These are phyloP conservation scores for Zootermopsis nevadensis DNA, from an alignment of 2,888 invertebrate species.

Conservation along the genomic window DNA sequence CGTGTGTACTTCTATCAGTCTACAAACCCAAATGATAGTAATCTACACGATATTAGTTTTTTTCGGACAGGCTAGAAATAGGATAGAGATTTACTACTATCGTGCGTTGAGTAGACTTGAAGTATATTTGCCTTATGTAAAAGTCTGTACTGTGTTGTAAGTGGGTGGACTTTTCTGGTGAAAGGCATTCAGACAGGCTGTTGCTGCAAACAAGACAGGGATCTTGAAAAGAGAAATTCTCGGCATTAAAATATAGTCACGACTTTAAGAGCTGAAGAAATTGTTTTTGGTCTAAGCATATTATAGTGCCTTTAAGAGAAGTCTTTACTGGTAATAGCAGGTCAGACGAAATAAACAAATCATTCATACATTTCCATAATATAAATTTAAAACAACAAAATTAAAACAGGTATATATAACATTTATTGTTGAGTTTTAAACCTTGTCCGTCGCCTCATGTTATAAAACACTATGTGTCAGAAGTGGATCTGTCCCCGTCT, in stretches of 20 bases:
- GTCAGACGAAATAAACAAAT: neutral
- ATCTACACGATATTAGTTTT: too few relatives aligned
- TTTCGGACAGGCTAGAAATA: too few relatives aligned
- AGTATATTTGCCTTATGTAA: neutral
- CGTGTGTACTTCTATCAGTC: too few relatives aligned
- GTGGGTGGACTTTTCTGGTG: slow-evolving; percentile 18
- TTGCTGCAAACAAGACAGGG: slow-evolving; percentile 7
- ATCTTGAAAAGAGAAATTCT: slow-evolving; percentile 34
- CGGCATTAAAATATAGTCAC: slow-evolving; percentile 20
- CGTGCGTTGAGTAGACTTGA: neutral
- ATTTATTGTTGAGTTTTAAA: too few relatives aligned
- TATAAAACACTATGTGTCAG: too few relatives aligned
- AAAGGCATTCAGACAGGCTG: slow-evolving; percentile 24
- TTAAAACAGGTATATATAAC: too few relatives aligned
- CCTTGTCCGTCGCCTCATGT: too few relatives aligned
- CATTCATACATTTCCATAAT: neutral
- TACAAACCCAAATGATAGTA: too few relatives aligned
- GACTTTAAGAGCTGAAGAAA: neutral
- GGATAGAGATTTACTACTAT: too few relatives aligned
- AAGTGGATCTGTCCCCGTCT: too few relatives aligned
- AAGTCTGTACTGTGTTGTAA: neutral
- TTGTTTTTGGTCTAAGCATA: neutral
- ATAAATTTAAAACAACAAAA: neutral
- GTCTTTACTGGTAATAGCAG: neutral
- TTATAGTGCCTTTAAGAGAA: neutral